Evolutionary conservation across 2,888 invertebrate genomes (phyloP).

Genomic region (Neelides folsomi): DNA sequence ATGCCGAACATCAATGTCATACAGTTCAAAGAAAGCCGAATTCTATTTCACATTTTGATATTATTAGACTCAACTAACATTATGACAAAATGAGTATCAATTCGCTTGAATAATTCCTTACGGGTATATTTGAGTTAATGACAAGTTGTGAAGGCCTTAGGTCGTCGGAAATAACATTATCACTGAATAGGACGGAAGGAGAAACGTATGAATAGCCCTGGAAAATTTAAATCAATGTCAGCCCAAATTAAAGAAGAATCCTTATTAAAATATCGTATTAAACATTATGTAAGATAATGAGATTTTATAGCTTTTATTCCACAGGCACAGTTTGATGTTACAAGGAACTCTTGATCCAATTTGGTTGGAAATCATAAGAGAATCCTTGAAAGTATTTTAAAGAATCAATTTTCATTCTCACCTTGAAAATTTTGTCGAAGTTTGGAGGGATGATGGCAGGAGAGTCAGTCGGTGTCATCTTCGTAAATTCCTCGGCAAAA

Average conservation of each 20-base stretch:
- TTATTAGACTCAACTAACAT: no score
- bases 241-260: no score
- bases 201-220: slow-evolving; percentile 90
- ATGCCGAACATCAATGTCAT: slow-evolving; percentile 54
- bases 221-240: slow-evolving; percentile 30
- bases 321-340: no score
- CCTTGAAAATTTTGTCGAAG: slow-evolving; percentile 77
- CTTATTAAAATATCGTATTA: no score
- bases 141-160: slow-evolving; percentile 39
- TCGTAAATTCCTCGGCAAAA: slow-evolving; percentile 93
- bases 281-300: no score
- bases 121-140: background rate
- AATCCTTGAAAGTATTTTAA: background rate
- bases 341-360: background rate
- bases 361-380: no score
- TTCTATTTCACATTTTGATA: slow-evolving; percentile 42
- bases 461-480: slow-evolving; percentile 78
- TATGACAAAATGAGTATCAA: no score
- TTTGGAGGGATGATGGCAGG: slow-evolving; percentile 77
- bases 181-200: slow-evolving; percentile 73
- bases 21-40: slow-evolving; percentile 73
- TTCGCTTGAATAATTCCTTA: background rate
- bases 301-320: no score
- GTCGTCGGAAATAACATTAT: slow-evolving; percentile 61
- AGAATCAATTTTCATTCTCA: slow-evolving; percentile 34